A percentile compares a stretch with the other conserved stretches of the same genome.
These are phyloP conservation scores for Oreotragus oreotragus DNA, from an alignment of 2,113 vertebrate species.

Conservation along the genomic window DNA sequence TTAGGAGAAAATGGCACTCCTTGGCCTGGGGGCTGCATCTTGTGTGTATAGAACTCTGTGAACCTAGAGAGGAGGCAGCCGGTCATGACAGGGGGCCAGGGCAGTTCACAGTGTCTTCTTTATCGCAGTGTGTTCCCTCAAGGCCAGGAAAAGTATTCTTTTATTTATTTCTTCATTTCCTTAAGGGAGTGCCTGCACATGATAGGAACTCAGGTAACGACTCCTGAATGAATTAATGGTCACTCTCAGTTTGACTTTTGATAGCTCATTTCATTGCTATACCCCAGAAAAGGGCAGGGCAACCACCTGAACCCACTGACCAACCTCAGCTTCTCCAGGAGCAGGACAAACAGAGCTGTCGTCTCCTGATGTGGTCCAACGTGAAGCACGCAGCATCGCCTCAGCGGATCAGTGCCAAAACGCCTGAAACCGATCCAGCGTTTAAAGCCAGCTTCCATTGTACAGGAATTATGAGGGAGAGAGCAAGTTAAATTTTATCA, in stretches of 20 bases:
- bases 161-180: neutral
- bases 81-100: neutral
- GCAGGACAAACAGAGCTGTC: rapidly evolving
- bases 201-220: neutral
- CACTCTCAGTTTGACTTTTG: neutral
- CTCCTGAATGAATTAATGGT: neutral
- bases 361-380: rapidly evolving
- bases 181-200: neutral
- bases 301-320: neutral
- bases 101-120: neutral
- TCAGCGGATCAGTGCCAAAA: neutral
- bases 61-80: neutral
- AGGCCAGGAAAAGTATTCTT: neutral
- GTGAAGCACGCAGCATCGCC: no score
- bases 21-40: neutral
- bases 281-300: neutral
- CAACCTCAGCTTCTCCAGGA: neutral
- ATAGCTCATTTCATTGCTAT: neutral
- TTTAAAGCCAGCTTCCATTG: neutral
- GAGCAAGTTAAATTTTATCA: neutral
- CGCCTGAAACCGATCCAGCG: neutral
- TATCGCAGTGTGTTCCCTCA: neutral
- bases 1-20: neutral
- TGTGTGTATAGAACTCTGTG: neutral
- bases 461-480: neutral